Evolutionary conservation across 2,797 vertebrate species (phyloP).

Genomic region (Anas bahamensis): DNA sequence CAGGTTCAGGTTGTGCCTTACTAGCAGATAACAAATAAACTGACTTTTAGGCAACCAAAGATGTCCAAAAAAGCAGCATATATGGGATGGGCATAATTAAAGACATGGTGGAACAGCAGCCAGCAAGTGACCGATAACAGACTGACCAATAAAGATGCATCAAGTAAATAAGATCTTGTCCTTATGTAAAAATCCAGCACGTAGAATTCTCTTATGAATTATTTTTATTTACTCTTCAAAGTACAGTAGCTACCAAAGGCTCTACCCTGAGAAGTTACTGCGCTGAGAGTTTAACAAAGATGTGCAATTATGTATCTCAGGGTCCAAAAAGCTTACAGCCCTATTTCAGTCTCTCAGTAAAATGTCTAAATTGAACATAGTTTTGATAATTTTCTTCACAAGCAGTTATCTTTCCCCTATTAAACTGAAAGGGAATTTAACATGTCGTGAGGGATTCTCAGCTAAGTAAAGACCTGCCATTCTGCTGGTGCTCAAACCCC

Average conservation of each 20-base stretch:
- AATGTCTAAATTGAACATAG: not conserved
- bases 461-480: not conserved
- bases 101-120: not conserved
- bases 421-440: slow-evolving; percentile 8
- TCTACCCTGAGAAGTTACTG: not conserved
- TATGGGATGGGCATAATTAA: not conserved
- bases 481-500: not conserved
- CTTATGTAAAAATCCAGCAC: not conserved
- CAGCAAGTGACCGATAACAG: not conserved
- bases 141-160: not conserved
- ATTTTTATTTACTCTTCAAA: slow-evolving; percentile 35
- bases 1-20: not conserved
- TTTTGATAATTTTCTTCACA: slow-evolving; percentile 27
- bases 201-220: slow-evolving; percentile 33
- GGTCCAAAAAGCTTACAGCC: slow-evolving; percentile 10
- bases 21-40: not conserved
- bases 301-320: not conserved
- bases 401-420: slow-evolving; percentile 18
- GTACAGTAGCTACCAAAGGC: not conserved
- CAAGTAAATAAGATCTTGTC: not conserved
- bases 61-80: not conserved
- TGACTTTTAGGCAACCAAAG: not conserved
- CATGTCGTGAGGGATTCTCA: not conserved
- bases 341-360: not conserved
- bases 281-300: not conserved